A percentile compares a stretch with the other conserved stretches of the same genome.
Evolutionary conservation across 2,888 invertebrate genomes (phyloP).

Genomic region (Diaphora mendica): DNA sequence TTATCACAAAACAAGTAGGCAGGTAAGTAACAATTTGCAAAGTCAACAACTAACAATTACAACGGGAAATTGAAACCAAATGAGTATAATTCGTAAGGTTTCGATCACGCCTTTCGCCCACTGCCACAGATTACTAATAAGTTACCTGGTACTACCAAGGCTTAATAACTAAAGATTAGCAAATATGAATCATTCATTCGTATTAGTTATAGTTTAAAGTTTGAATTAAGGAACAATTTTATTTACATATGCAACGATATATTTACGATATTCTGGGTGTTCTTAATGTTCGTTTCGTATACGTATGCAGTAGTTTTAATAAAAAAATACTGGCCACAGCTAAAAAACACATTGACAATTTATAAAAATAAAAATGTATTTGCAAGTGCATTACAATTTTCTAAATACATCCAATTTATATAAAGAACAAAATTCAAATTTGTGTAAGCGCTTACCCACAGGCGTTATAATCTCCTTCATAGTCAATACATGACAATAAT

Average conservation of each 20-base stretch:
- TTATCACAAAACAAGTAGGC: constrained; percentile 20
- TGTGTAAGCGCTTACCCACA: too few relatives aligned
- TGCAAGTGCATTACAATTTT: too few relatives aligned
- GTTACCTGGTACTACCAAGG: constrained; percentile 18
- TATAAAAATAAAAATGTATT: background rate
- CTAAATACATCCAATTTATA: background rate
- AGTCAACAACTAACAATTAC: constrained; percentile 34
- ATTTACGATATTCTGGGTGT: too few relatives aligned
- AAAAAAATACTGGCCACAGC: background rate
- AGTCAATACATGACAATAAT: background rate
- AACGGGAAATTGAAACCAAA: constrained; percentile 37
- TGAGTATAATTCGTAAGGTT: constrained; percentile 20
- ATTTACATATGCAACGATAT: background rate
- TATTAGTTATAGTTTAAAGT: constrained; percentile 37
- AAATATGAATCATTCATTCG: constrained; percentile 52
- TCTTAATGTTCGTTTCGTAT: too few relatives aligned
- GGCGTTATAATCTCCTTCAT: background rate
- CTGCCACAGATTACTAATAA: constrained; percentile 24
- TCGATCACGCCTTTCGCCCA: constrained; percentile 47
- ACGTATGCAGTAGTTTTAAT: too few relatives aligned
- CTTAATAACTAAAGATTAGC: constrained; percentile 29
- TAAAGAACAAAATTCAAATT: background rate
- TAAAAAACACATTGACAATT: background rate
- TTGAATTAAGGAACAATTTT: background rate
- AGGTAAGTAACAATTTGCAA: constrained; percentile 26